Conservation (phyloP, 1,140 invertebrate genomes). For the Brachionus rotundiformis region DNA sequence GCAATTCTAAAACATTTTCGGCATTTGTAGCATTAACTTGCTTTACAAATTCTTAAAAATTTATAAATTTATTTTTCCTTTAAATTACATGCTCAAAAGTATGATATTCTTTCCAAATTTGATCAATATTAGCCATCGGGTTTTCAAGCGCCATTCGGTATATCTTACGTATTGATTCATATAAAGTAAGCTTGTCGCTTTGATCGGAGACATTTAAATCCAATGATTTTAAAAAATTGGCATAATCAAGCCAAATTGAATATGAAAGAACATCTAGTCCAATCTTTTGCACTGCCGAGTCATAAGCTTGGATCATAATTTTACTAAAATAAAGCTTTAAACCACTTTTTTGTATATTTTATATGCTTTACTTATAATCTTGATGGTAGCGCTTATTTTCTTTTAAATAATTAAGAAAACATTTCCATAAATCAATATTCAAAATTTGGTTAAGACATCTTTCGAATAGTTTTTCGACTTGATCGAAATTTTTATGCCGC, state of each 20-base stretch:
- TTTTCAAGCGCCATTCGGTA: conserved; percentile 92
- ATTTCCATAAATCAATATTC: conserved; percentile 97
- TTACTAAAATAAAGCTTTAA: conserved; percentile 71
- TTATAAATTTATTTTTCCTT: background rate
- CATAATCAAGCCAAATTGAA: conserved; percentile 94
- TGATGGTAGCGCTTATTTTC: conserved; percentile 89
- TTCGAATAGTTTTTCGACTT: conserved; percentile 97
- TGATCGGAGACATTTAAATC: background rate
- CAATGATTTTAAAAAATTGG: conserved; percentile 74
- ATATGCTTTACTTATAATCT: conserved; percentile 82
- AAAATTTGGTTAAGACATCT: conserved; percentile 94
- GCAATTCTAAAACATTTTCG: conserved; percentile 85
- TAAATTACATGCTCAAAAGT: conserved; percentile 68
- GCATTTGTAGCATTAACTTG: conserved; percentile 94
- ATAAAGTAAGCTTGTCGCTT: background rate
- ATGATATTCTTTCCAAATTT: conserved; percentile 97
- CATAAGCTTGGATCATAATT: conserved; percentile 98
- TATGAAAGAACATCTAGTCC: conserved; percentile 95
- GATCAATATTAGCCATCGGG: conserved; percentile 95
- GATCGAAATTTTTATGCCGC: conserved; percentile 77
- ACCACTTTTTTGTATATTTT: background rate
- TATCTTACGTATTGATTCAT: conserved; percentile 78
- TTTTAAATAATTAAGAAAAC: conserved; percentile 97
- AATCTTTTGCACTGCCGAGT: conserved; percentile 97
- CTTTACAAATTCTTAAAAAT: conserved; percentile 71